Evolutionary conservation across 2,113 vertebrate genomes (phyloP).

Genomic region (Megaleporinus macrocephalus): DNA sequence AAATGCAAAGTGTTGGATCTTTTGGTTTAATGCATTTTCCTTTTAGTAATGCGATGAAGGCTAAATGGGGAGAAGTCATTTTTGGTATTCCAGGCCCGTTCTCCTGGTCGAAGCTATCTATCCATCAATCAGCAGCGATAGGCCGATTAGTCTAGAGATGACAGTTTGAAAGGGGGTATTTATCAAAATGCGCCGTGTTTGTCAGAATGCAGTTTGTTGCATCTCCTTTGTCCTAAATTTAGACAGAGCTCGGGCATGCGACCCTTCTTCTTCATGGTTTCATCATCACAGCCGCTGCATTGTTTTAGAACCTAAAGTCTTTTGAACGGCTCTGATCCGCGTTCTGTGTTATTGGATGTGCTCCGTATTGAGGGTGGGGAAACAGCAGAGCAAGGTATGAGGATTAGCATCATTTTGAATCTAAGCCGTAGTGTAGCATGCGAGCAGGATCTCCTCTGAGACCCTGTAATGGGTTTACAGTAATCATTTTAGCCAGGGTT

Average conservation of each 20-base stretch:
- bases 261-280: background rate
- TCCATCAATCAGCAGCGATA: background rate
- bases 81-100: background rate
- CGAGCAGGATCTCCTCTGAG: conserved; percentile 23
- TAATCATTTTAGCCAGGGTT: conserved; percentile 39
- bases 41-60: background rate
- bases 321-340: conserved; percentile 12
- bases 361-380: background rate
- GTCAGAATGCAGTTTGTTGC: conserved; percentile 53
- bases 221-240: background rate
- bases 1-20: conserved; percentile 9
- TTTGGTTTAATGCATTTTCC: background rate
- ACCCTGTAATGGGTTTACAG: conserved; percentile 45
- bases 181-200: conserved; percentile 33
- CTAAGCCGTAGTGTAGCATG: conserved; percentile 26
- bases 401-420: conserved; percentile 37
- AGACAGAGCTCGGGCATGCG: background rate
- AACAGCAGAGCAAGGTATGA: conserved; percentile 11
- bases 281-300: background rate
- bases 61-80: conserved; percentile 15
- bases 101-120: background rate
- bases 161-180: conserved; percentile 56
- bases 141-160: conserved; percentile 8
- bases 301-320: background rate
- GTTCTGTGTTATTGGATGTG: background rate